phyloP scores from a whole-genome alignment of 2,113 vertebrate species.

The Pygoscelis adeliae region DNA sequence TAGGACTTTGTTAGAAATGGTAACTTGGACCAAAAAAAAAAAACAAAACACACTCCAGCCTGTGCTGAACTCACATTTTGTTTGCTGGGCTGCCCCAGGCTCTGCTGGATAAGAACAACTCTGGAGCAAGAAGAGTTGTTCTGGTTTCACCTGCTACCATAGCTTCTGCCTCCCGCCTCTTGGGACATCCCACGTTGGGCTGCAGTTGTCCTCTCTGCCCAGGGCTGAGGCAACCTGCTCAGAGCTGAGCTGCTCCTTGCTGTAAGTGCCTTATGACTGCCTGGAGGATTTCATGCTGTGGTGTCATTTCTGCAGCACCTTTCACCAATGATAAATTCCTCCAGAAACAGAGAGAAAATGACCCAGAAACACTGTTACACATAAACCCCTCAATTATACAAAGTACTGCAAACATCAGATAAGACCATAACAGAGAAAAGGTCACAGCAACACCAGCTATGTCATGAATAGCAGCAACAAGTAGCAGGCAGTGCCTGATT shows the following conservation, averaged over 20 bases:
- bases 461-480: slow-evolving; percentile 70
- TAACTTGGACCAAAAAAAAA: neutral
- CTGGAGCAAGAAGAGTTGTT: neutral
- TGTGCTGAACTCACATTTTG: neutral
- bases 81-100: neutral
- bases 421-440: slow-evolving; percentile 54
- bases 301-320: slow-evolving; percentile 8
- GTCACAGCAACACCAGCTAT: slow-evolving; percentile 65
- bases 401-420: slow-evolving; percentile 59
- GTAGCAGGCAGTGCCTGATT: slow-evolving; percentile 69
- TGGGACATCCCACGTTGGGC: neutral
- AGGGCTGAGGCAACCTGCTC: neutral
- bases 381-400: slow-evolving; percentile 36
- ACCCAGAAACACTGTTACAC: neutral
- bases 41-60: neutral
- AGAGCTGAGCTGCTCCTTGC: neutral
- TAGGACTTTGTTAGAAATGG: neutral
- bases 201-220: neutral
- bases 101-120: neutral
- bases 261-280: neutral
- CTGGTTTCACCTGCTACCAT: neutral
- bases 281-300: neutral
- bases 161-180: neutral
- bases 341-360: slow-evolving; percentile 21
- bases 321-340: neutral